phyloP scores from a whole-genome alignment of 2,113 vertebrate species.

The Martes martes region DNA sequence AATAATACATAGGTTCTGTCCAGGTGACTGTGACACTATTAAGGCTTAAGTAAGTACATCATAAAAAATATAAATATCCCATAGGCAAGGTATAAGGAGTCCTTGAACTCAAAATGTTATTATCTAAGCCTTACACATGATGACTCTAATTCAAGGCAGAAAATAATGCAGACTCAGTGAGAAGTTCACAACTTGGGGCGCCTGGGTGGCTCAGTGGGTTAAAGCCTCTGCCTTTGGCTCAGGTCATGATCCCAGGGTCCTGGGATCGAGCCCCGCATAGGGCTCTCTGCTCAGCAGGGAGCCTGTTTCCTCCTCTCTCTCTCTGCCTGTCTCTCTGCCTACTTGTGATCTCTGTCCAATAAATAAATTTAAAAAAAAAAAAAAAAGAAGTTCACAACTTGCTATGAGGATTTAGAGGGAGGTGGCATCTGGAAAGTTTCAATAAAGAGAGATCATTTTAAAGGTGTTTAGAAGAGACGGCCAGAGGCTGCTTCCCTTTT shows the following conservation, averaged over 20 bases:
- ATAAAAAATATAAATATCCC: neutral
- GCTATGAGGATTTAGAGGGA: neutral
- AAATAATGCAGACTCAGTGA: neutral
- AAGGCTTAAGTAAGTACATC: neutral
- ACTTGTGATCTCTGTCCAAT: too few species aligned
- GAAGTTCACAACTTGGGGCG: neutral
- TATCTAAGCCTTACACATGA: neutral
- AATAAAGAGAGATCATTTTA: neutral
- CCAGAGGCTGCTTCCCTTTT: neutral
- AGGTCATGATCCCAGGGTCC: too few species aligned
- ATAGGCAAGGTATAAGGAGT: neutral
- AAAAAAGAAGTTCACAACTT: neutral
- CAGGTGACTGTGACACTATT: neutral
- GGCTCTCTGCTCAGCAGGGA: too few species aligned
- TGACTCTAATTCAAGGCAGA: neutral
- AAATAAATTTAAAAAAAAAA: too few species aligned
- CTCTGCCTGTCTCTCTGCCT: too few species aligned
- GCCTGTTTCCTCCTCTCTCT: too few species aligned
- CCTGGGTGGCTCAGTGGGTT: too few species aligned
- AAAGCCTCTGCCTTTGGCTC: too few species aligned
- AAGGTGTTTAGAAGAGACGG: neutral
- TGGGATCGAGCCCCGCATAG: too few species aligned
- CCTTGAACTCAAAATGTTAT: neutral
- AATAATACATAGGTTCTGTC: neutral
- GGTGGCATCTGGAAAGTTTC: neutral